Evolutionary conservation across 2,113 vertebrate species (phyloP).

Genomic region (Craseonycteris thonglongyai): DNA sequence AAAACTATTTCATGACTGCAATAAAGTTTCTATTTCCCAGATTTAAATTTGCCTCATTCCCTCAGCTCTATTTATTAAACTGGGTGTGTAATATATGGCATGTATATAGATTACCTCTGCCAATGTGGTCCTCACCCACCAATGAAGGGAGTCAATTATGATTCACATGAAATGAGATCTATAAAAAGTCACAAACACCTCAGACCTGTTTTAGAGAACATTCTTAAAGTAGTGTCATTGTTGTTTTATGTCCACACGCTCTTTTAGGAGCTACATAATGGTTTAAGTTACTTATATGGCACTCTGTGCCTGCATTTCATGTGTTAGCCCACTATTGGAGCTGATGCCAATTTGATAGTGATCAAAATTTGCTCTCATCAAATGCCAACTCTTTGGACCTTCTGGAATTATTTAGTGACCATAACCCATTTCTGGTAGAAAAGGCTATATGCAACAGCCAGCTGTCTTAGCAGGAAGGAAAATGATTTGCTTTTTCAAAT

Average conservation of each 20-base stretch:
- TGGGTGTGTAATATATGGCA: neutral
- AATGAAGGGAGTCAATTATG: neutral
- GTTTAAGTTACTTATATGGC: neutral
- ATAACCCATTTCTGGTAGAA: conserved; percentile 49
- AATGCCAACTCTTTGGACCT: conserved; percentile 42
- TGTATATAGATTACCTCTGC: neutral
- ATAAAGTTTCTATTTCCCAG: neutral
- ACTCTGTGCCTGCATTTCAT: neutral
- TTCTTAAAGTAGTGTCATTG: neutral
- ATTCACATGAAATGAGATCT: neutral
- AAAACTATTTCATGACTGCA: conserved; percentile 3
- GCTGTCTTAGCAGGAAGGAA: conserved; percentile 67
- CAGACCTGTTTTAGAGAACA: neutral
- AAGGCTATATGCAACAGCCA: conserved; percentile 54
- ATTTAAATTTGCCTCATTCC: neutral
- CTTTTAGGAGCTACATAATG: neutral
- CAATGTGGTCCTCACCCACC: neutral
- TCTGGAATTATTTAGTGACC: conserved; percentile 66
- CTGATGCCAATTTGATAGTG: conserved; percentile 56
- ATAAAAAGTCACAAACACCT: neutral
- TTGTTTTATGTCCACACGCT: neutral
- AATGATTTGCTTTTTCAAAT: conserved; percentile 69
- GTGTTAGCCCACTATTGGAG: conserved; percentile 65
- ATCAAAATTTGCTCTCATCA: conserved; percentile 40
- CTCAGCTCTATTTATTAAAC: neutral